These are phyloP conservation scores for Zaprionus kolodkinae DNA, from an alignment of 1,140 invertebrate genomes.

Conservation along the genomic window DNA sequence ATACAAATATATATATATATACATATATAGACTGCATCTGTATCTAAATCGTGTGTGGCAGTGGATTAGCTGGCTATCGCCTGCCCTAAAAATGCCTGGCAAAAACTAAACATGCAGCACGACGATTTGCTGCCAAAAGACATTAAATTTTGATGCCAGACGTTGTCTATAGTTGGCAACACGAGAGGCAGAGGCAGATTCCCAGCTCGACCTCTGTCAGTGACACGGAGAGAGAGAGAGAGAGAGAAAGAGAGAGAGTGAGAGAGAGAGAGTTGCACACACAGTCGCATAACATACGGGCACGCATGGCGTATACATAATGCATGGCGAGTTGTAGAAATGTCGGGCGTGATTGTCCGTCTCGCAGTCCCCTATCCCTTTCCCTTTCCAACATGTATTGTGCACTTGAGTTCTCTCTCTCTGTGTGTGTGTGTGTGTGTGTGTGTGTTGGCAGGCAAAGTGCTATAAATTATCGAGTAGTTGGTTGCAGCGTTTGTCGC, in stretches of 20 bases:
- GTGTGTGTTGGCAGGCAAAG: conserved; percentile 64
- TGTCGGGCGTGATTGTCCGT: conserved; percentile 69
- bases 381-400: conserved; percentile 41
- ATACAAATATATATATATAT: not conserved
- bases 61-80: not conserved
- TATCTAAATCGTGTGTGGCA: conserved; percentile 10
- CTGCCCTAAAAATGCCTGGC: conserved; percentile 65
- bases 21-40: not conserved
- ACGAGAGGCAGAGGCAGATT: conserved; percentile 6
- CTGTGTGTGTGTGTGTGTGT: not conserved
- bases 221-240: too few relatives aligned
- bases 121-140: conserved; percentile 72
- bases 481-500: conserved; percentile 46
- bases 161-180: conserved; percentile 41
- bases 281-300: conserved; percentile 23
- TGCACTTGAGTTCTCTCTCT: conserved; percentile 53
- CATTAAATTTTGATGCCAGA: conserved; percentile 77
- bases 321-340: conserved; percentile 63
- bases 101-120: conserved; percentile 50
- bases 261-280: not conserved
- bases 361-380: conserved; percentile 1
- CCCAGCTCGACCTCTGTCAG: conserved; percentile 34
- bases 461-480: conserved; percentile 81
- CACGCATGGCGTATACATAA: conserved; percentile 77
- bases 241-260: not conserved